These are phyloP conservation scores for Orthosia gracilis DNA, from an alignment of 2,888 invertebrate species.

Conservation along the genomic window DNA sequence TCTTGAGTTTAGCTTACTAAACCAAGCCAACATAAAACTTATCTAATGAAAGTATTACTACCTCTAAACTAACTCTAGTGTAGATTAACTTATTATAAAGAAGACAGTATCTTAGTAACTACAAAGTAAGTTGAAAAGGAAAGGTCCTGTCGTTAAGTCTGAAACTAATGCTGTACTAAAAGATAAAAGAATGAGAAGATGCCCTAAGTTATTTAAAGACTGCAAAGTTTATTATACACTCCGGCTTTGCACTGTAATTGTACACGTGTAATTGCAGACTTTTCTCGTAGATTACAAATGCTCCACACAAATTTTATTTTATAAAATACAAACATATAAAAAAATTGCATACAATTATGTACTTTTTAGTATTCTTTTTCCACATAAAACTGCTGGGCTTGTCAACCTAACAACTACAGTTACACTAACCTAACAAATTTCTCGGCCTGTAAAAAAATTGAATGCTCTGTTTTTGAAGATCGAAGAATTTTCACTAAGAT, in stretches of 20 bases:
- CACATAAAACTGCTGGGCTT: accelerated
- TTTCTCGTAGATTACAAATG: too few species aligned
- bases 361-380: neutral
- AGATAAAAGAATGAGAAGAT: neutral
- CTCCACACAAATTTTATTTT: too few species aligned
- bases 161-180: slow-evolving; percentile 14
- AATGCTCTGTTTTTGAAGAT: too few species aligned
- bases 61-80: neutral
- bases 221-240: neutral
- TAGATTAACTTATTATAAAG: neutral
- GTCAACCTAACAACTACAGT: neutral
- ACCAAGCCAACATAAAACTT: neutral
- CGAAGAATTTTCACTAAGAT: too few species aligned
- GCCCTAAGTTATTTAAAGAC: neutral
- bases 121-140: slow-evolving; percentile 26
- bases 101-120: neutral
- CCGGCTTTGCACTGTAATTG: too few species aligned
- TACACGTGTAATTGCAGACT: too few species aligned
- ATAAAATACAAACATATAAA: too few species aligned
- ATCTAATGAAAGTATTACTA: neutral
- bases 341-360: too few species aligned
- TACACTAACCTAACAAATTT: too few species aligned
- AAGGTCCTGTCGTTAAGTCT: slow-evolving; percentile 2
- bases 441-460: too few species aligned
- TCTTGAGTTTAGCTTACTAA: too few species aligned